Conservation (phyloP, 2,888 invertebrate genomes). For the Pomacea canaliculata region DNA sequence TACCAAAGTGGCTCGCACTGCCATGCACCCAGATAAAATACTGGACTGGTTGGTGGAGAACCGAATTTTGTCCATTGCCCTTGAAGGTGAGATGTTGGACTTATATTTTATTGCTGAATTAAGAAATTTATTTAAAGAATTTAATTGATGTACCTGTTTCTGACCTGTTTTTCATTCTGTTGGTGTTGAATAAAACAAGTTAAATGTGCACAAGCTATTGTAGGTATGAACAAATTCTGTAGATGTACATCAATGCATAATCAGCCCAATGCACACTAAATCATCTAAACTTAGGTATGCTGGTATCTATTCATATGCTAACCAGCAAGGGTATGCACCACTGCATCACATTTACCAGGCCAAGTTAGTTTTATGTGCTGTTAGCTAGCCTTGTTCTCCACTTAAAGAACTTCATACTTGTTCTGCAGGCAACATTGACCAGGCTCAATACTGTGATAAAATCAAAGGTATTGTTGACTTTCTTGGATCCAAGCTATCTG, state of each 20-base stretch:
- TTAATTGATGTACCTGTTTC: not conserved
- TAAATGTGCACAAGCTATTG: not conserved
- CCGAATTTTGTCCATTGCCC: constrained; percentile 70
- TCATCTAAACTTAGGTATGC: too few relatives aligned
- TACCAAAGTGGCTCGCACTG: constrained; percentile 58
- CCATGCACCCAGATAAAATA: constrained; percentile 67
- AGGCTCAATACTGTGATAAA: constrained; percentile 73
- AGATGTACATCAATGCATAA: too few relatives aligned
- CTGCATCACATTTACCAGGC: too few relatives aligned
- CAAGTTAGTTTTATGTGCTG: too few relatives aligned
- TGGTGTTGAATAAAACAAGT: not conserved
- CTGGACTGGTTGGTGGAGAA: constrained; percentile 71
- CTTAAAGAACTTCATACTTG: not conserved
- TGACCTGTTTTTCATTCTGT: not conserved
- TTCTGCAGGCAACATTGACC: constrained; percentile 70
- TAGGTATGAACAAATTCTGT: too few relatives aligned
- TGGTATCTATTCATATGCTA: too few relatives aligned
- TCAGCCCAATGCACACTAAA: too few relatives aligned
- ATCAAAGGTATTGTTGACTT: constrained; percentile 72
- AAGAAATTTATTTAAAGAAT: not conserved
- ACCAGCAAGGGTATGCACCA: too few relatives aligned
- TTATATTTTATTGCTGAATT: not conserved
- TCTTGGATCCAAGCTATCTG: constrained; percentile 70
- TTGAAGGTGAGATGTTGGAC: constrained; percentile 63
- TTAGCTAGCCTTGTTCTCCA: not conserved